Evolutionary conservation across 2,113 vertebrate genomes (phyloP).

Genomic region (Nothoprocta pentlandii): DNA sequence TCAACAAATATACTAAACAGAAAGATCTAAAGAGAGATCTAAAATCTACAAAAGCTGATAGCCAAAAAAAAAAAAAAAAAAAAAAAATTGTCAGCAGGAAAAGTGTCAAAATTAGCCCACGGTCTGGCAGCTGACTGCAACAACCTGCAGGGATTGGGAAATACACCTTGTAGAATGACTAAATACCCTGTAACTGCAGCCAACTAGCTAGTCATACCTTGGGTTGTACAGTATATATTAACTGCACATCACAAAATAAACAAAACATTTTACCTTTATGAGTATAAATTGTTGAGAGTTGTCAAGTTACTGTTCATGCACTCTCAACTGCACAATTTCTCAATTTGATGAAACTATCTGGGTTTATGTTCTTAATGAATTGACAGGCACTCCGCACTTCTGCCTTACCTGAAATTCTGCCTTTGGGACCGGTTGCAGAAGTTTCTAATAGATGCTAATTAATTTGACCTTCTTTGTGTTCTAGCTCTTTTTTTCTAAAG

Average conservation of each 20-base stretch:
- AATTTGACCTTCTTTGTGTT: neutral
- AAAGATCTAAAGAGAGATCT: neutral
- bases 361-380: neutral
- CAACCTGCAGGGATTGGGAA: neutral
- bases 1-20: neutral
- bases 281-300: neutral
- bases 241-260: neutral
- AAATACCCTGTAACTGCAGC: neutral
- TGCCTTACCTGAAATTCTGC: neutral
- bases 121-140: conserved; percentile 11
- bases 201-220: neutral
- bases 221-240: neutral
- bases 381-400: neutral
- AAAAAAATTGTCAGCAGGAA: neutral
- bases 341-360: neutral
- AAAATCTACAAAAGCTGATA: neutral
- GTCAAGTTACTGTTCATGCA: neutral
- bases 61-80: neutral
- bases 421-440: neutral
- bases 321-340: fast-evolving
- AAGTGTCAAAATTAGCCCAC: conserved; percentile 23
- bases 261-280: neutral
- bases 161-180: neutral
- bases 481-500: neutral
- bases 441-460: neutral